Evolutionary conservation across 2,888 invertebrate species (phyloP), one percentile per base, ranked within the genome.

Genomic region (Seira musarum): DNA sequence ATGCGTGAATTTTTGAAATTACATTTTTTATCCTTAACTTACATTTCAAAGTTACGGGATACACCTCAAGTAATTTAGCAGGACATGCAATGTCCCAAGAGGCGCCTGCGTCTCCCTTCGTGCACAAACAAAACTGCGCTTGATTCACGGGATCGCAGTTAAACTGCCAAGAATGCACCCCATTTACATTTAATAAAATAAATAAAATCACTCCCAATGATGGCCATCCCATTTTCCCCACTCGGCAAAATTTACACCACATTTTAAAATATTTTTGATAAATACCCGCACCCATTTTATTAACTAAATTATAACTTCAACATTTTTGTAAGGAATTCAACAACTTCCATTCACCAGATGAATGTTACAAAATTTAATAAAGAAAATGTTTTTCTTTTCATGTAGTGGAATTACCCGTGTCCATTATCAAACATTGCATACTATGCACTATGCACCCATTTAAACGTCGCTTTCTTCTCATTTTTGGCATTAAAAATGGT

Each of bases 1-100:
- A 13, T 67, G 13, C 10, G 2, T n/a, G 8, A 67, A 67, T n/a
- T n/a, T 67, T 10, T 15, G 10, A 25, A 67, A 19, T 21, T 8
- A 67, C 22, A 65, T 22, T 8, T 13, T 13, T 22, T 24, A 24
- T 24, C 21, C n/a, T 61, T 19, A 13, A 69, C 69, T 82, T 82
- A 85, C 85, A 35, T 84, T 84, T 85, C 22, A 82, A 57, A 21
- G 83, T 70, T 22, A 85, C 81, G 53, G 84, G 84, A 83, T 81
- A 83, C 2, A 80, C 75, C 35, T 81, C 78, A 15, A 81, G 77
- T 17, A 68, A 30, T 64, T 78, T 76, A 10, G 81, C 82, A 17
- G 84, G 84, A 72, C 84, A 84, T 15, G 83, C 79, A 35, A 84
- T 77, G 35, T 83, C 82, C 79, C 81, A 84, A 65, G 63, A 67